A percentile compares a stretch with the other conserved stretches of the same genome.
Conservation (phyloP, 1,140 invertebrate genomes). For the Thaumetopoea pityocampa region DNA sequence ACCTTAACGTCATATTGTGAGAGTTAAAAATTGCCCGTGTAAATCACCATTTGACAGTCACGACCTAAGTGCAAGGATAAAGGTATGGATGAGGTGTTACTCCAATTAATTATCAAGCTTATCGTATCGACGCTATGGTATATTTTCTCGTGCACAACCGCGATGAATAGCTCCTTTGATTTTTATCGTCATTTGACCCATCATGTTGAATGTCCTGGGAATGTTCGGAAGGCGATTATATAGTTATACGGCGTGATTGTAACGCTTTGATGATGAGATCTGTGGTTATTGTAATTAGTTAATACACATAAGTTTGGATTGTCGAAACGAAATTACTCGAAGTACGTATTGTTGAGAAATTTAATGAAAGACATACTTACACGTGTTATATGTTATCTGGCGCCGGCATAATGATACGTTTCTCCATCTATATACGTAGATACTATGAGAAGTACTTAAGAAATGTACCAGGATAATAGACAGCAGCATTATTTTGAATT, state of each 20-base stretch:
- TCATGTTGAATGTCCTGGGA: conserved; percentile 64
- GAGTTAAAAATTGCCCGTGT: neutral
- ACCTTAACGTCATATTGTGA: conserved; percentile 10
- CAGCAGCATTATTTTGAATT: no score
- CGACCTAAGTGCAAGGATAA: conserved; percentile 57
- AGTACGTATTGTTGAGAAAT: no score
- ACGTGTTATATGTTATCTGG: no score
- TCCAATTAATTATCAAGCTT: conserved; percentile 24
- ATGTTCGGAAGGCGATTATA: conserved; percentile 56
- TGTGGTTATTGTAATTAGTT: conserved; percentile 8
- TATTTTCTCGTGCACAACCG: conserved; percentile 20
- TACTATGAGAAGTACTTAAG: no score
- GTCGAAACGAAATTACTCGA: no score
- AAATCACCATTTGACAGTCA: conserved; percentile 43
- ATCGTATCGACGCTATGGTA: conserved; percentile 13
- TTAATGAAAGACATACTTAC: no score
- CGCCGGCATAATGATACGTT: no score
- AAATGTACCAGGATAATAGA: no score
- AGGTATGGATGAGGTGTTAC: conserved; percentile 36
- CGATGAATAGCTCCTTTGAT: conserved; percentile 58
- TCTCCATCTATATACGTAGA: no score
- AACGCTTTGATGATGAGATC: conserved; percentile 2
- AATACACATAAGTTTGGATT: no score
- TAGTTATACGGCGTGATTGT: conserved; percentile 26
- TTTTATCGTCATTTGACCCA: conserved; percentile 69